phyloP scores from a whole-genome alignment of 2,888 invertebrate species.

The Neria commutata region DNA sequence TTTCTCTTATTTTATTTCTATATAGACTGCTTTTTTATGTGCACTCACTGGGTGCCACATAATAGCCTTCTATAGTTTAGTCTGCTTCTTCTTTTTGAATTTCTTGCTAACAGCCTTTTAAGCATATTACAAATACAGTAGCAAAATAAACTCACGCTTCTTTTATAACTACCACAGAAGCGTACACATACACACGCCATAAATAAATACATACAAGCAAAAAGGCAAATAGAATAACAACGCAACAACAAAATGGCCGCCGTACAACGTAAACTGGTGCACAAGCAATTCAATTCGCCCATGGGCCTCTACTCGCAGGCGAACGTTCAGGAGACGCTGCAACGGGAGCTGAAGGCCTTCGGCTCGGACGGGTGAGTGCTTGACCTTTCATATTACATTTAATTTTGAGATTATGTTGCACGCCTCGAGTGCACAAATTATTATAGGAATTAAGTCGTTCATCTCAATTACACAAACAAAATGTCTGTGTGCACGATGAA shows the following conservation, averaged over 20 bases:
- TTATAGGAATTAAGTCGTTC: not conserved
- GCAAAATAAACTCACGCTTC: not conserved
- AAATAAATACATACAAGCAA: slow-evolving; percentile 16
- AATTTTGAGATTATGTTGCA: not conserved
- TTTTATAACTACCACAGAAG: not conserved
- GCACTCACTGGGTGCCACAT: no score
- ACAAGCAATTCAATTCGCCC: slow-evolving; percentile 90
- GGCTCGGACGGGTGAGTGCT: slow-evolving; percentile 78
- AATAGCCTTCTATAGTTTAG: no score
- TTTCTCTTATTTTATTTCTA: no score
- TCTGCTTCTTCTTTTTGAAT: no score
- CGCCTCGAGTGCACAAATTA: not conserved
- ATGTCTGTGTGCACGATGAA: no score
- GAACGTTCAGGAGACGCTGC: slow-evolving; percentile 80
- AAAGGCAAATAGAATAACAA: not conserved
- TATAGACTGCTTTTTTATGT: no score
- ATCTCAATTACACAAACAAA: slow-evolving; percentile 8
- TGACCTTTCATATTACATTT: slow-evolving; percentile 1
- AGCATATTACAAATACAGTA: not conserved
- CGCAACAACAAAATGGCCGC: slow-evolving; percentile 68
- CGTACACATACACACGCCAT: not conserved
- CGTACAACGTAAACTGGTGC: slow-evolving; percentile 73
- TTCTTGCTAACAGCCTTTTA: no score
- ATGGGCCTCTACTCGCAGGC: slow-evolving; percentile 83
- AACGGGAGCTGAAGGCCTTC: slow-evolving; percentile 77